These are phyloP conservation scores for Siderastrea radians DNA, from an alignment of 92 coral and sea anemone species.

Conservation along the genomic window DNA sequence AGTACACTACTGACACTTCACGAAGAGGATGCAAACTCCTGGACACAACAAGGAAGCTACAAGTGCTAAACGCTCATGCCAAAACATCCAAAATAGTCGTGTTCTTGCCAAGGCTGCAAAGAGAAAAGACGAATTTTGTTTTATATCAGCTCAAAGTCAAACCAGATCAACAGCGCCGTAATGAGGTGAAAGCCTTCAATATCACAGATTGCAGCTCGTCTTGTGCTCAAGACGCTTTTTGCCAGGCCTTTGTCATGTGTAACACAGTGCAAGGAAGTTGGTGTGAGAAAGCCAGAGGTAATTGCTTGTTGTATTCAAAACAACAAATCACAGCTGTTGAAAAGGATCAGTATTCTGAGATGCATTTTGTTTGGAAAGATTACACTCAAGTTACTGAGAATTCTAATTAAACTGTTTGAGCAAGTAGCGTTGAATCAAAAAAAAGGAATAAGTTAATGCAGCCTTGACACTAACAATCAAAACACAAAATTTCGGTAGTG, in stretches of 20 bases:
- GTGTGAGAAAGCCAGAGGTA: slow-evolving; percentile 31
- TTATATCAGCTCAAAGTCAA: slow-evolving; percentile 24
- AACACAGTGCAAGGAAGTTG: slow-evolving; percentile 27
- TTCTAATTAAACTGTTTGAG: too few relatives aligned
- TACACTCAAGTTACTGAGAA: slow-evolving; percentile 8
- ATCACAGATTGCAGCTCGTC: background rate
- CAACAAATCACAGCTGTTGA: slow-evolving; percentile 24
- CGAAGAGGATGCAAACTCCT: slow-evolving; percentile 17
- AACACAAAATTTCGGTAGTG: too few relatives aligned
- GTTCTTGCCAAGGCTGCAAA: slow-evolving; percentile 49
- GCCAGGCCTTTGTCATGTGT: slow-evolving; percentile 58
- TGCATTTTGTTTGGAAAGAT: slow-evolving; percentile 44
- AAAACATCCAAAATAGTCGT: slow-evolving; percentile 19
- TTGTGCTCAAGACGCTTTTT: slow-evolving; percentile 41
- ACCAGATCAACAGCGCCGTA: background rate
- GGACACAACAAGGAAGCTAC: background rate
- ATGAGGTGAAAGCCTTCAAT: background rate
- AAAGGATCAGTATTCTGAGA: slow-evolving; percentile 1
- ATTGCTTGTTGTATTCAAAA: slow-evolving; percentile 57
- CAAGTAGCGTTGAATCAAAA: too few relatives aligned
- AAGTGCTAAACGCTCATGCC: background rate
- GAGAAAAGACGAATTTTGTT: slow-evolving; percentile 32
- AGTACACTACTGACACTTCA: background rate
- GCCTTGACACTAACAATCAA: too few relatives aligned
- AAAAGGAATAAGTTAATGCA: too few relatives aligned